Evolutionary conservation across 2,113 vertebrate species (phyloP).

Genomic region (Edolisoma coerulescens): DNA sequence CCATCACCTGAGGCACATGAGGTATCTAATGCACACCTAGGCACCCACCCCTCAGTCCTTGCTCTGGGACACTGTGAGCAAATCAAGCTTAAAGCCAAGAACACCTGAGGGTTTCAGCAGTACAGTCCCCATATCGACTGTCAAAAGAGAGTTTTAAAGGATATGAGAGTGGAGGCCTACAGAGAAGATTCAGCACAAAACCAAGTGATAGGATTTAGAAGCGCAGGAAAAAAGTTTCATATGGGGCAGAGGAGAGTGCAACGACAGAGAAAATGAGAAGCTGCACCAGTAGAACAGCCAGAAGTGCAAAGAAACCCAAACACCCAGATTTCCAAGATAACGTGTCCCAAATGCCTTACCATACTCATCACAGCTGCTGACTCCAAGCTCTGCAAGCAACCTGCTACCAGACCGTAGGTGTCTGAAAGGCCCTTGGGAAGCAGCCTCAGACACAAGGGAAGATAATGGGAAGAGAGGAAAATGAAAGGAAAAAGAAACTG

Average conservation of each 20-base stretch:
- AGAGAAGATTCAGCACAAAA: not conserved
- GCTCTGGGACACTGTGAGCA: not conserved
- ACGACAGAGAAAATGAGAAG: not conserved
- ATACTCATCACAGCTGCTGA: not conserved
- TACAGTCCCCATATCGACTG: not conserved
- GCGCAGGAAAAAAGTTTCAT: not conserved
- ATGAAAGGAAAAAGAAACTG: slow-evolving; percentile 33
- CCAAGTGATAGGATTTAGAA: not conserved
- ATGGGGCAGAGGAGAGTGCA: not conserved
- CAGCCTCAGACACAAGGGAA: not conserved
- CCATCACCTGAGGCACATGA: not conserved
- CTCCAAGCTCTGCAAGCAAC: not conserved
- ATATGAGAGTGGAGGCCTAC: not conserved
- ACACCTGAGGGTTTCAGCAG: not conserved
- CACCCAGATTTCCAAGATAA: not conserved
- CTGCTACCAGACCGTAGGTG: not conserved
- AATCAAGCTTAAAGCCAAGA: not conserved
- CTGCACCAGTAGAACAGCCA: not conserved
- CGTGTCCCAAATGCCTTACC: not conserved
- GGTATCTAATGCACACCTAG: not conserved
- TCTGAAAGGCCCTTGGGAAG: not conserved
- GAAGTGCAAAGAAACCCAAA: not conserved
- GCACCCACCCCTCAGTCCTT: not conserved
- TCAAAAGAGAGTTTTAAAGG: not conserved
- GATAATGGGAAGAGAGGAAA: slow-evolving; percentile 6